Base-by-base conservation (phyloP, 2,888 invertebrate genomes). In the Andricus curvator region DNA sequence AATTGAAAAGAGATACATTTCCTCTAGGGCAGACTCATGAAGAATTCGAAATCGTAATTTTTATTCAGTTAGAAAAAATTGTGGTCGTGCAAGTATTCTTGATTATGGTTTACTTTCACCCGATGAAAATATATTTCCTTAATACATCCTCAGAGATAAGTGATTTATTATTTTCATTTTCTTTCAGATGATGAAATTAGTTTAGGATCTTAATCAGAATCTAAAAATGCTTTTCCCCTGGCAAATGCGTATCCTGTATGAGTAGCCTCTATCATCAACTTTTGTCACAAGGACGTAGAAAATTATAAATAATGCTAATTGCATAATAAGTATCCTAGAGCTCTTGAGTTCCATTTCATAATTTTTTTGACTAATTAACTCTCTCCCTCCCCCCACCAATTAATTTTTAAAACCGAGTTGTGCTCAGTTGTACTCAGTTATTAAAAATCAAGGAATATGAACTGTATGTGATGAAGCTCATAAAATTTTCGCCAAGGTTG, bases 121-220 rank as follows among this genome's bases (percentile, higher is more conserved):
- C 13, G 33, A 51, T n/a, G 56, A 56, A 74, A 74, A 74, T 74
- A 74, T 74, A 41, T 77, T 64, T 77, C 25, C 62, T 77, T 64
- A 44, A 62, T 41, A 15, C 29, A 62, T 22, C 33, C 25, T 62
- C 33, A 77, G 29, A 64, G 37, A 62, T 44, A 77, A 77, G 60
- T 77, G 62, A 62, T 22, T 77, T 56, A 37, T 44, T 62, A 77
- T 22, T 77, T 37, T 20, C 11, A 77, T 48, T 65, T 64, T 77
- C 22, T 77, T 33, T 15, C 20, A 41, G n/a, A 77, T 37, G 25
- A 44, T 62, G 17, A 20, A 20, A 70, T 70, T 48, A 51, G 51
- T 70, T 48, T 29, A 29, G 48, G 25, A 51, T 70, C 51, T 70
- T 70, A 70, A 70, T 70, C 20, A 20, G 9, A 29, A 51, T 29